Percentiles rank a stretch among this genome's conserved stretches.
phyloP scores from a whole-genome alignment of 2,797 vertebrate genomes.

The Buceros bicornis region DNA sequence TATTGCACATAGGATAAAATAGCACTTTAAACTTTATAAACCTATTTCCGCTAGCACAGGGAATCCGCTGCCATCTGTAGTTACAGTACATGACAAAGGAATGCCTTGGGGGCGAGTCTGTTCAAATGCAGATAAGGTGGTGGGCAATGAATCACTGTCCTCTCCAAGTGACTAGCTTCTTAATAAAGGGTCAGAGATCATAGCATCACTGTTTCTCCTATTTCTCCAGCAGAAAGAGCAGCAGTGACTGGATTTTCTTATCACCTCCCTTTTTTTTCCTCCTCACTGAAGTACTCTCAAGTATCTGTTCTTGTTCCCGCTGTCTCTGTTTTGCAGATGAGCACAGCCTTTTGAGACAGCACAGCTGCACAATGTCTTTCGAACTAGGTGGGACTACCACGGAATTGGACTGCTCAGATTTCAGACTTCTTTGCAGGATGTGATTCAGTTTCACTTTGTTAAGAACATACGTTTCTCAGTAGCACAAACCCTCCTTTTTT shows the following conservation, averaged over 20 bases:
- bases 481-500: neutral
- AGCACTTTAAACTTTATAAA: constrained; percentile 63
- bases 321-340: neutral
- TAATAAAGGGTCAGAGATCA: constrained; percentile 69
- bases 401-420: neutral
- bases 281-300: neutral
- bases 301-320: neutral
- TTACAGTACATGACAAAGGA: constrained; percentile 36
- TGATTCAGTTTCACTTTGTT: neutral
- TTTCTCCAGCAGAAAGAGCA: constrained; percentile 7
- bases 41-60: constrained; percentile 1
- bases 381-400: neutral
- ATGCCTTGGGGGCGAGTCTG: constrained; percentile 37
- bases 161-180: constrained; percentile 34
- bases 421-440: neutral
- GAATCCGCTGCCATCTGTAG: constrained; percentile 36
- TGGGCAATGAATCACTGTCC: constrained; percentile 63
- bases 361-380: neutral
- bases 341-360: neutral
- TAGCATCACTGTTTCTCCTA: constrained; percentile 15
- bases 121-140: constrained; percentile 58
- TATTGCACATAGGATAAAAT: constrained; percentile 68
- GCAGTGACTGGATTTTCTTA: neutral
- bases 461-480: neutral
- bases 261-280: neutral